Base-by-base conservation (phyloP, 1,140 invertebrate species). In the Halictus rubicundus region DNA sequence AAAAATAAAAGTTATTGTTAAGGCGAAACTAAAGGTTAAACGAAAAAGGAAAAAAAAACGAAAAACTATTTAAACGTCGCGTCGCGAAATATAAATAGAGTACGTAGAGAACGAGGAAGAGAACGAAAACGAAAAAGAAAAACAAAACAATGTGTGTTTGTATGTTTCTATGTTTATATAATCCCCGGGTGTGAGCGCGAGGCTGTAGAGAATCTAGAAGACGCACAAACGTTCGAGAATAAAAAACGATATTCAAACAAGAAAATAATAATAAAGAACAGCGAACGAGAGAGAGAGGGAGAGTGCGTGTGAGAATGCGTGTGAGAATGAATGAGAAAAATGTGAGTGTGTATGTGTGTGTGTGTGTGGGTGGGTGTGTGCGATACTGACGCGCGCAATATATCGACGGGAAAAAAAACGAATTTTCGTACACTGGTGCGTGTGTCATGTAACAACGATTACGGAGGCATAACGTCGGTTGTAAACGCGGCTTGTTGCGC, bases 131-230 rank as follows among this genome's bases (percentile, higher is more conserved):
- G 27, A 59, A 7, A 60, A 68, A 66, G 25, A 52, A 76, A 74
- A 60, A 77, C 60, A 87, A 89, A 86, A 82, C 63, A 84, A 71
- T 87, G 88, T 90, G 83, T 89, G 89, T 90, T 90, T 90, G 89
- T 90, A 90, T 90, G 89, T 90, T 90, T 90, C 89, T 90, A 90
- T 90, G 89, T 90, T 90, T 90, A 90, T 90, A 90, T 90, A 90
- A 88, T 87, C 87, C 80, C 82, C 82, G 85, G 83, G 88, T 85
- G 85, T 86, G 85, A 89, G 77, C 81, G 83, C 80, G 66, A 80
- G 78, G 74, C 78, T 72, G 84, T 82, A 86, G 83, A 77, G 63
- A 77, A 84, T 86, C 78, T 70, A 86, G 57, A 75, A 87, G 78
- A 83, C 85, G 82, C 83, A 87, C 82, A 87, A 87, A 85, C 76